Base-by-base conservation (phyloP, 1,140 invertebrate genomes). In the Panagrolaimus sp. region DNA sequence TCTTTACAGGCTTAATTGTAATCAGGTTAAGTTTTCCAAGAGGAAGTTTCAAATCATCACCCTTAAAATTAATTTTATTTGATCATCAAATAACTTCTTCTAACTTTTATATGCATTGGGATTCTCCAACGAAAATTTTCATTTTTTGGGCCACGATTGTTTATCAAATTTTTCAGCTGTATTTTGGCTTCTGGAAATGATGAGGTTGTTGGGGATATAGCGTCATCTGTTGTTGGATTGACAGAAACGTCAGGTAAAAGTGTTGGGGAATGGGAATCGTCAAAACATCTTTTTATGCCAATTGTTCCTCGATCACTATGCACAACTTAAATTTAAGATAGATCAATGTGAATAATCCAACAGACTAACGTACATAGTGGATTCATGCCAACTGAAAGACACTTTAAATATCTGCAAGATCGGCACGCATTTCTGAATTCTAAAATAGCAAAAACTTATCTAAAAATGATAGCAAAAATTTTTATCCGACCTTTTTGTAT, bases 161-260 rank as follows among this genome's bases (percentile, higher is more conserved):
- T n/a, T 58, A 28, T 58, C 52, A 58, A 58, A 26, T 38, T 38
- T 38, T 58, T 58, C 52, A 26, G 52, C 28, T 58, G 21, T 21
- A 58, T n/a, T 21, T 21, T 26, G 14, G 52, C 10, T 58, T 58
- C 28, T 21, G 52, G 21, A 21, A 28, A 26, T 21, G 21, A 12
- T 4, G 52, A 58, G 15, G 28, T 12, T 21, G 17, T 12, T 58
- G 52, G 21, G 32, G 2, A 21, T 21, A 58, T 14, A 8, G 15
- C 17, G 48, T 52, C 28, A 28, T 14, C 28, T 5, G 21, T 12
- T n/a, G 12, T n/a, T 5, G 52, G 52, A 21, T n/a, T 58, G 3
- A 21, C 12, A 21, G 52, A n/a, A 21, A 58, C 14, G 10, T 58
- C 52, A 58, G 52, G 52, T 58, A n/a, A n/a, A n/a, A 38, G 32